Evolutionary conservation across 2,113 vertebrate genomes (phyloP).

Genomic region (Chloebia gouldiae): DNA sequence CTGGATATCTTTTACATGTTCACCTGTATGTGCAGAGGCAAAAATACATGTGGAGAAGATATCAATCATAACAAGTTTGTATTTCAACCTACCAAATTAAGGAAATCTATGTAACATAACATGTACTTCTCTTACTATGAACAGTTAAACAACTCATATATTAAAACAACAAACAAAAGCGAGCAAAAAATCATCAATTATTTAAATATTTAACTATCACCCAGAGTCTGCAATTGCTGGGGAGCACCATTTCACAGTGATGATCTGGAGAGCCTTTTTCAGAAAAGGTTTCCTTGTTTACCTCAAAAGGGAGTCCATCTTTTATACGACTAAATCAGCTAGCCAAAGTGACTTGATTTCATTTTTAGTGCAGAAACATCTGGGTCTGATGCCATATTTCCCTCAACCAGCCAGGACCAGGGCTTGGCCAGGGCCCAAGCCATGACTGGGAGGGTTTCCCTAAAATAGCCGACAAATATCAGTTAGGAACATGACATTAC

Average conservation of each 20-base stretch:
- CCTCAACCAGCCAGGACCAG: not conserved
- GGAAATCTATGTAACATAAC: not conserved
- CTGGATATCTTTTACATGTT: not conserved
- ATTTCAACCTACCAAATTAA: not conserved
- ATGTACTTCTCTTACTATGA: not conserved
- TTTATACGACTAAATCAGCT: not conserved
- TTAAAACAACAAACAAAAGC: not conserved
- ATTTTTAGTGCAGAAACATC: not conserved
- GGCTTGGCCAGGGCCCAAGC: not conserved
- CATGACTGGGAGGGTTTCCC: not conserved
- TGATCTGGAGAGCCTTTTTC: not conserved
- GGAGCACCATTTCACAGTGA: not conserved
- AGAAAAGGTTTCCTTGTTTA: not conserved
- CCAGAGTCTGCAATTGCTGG: not conserved
- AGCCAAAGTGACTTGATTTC: not conserved
- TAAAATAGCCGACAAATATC: not conserved
- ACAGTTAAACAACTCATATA: not conserved
- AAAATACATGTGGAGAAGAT: not conserved
- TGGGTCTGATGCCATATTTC: not conserved
- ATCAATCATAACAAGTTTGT: not conserved
- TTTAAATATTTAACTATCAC: not conserved
- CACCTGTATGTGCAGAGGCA: not conserved
- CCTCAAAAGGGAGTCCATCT: not conserved
- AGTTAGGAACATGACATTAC: not conserved
- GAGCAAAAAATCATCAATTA: not conserved